Evolutionary conservation across 2,113 vertebrate species (phyloP), one percentile per base, ranked within the genome.

Genomic region (Pygoscelis antarcticus): DNA sequence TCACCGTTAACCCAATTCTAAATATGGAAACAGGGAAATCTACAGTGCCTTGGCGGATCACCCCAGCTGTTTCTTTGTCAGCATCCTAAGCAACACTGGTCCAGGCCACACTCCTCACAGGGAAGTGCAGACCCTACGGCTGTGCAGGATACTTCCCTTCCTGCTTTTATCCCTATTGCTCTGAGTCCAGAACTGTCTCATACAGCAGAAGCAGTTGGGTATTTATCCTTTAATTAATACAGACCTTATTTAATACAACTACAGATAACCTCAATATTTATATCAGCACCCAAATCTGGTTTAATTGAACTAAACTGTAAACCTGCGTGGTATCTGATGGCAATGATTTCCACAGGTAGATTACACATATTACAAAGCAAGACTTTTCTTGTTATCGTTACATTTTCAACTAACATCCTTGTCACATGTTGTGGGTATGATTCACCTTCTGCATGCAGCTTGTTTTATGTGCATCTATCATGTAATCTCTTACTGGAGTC

Each of bases 1-100:
- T 93, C 71, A 65, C 44, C 9, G 10, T 96, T 95, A 92, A 76
- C 51, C 38, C 23, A 38, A 46, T 83, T 86, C 68, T 95, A 88
- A 96, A 90, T 51, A 54, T 25, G 51, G 34, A 87, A 49, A 16
- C 29, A 72, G 17, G 8, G 69, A 57, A 57, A 60, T n/a, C 11
- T 34, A 11, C 10, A 32, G 6, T 44, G 22, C 12, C 27, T 62
- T 52, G 22, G n/a, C 0, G 1, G 19, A 62, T 74, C 12, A 47
- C 2, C 8, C 7, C 23, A 51, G 19, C 6, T 4, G 3, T 51
- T 79, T 62, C 75, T 64, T 38, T 72, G 11, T n/a, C n/a, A 64
- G 19, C 30, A 36, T 20, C 16, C 13, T 20, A 27, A 40, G 30
- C 0, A 1, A 16, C 30, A 11, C 3, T 21, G 16, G 6, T 36